These are phyloP conservation scores for Lampropteryx suffumata DNA, from an alignment of 2,888 invertebrate species.

Conservation along the genomic window DNA sequence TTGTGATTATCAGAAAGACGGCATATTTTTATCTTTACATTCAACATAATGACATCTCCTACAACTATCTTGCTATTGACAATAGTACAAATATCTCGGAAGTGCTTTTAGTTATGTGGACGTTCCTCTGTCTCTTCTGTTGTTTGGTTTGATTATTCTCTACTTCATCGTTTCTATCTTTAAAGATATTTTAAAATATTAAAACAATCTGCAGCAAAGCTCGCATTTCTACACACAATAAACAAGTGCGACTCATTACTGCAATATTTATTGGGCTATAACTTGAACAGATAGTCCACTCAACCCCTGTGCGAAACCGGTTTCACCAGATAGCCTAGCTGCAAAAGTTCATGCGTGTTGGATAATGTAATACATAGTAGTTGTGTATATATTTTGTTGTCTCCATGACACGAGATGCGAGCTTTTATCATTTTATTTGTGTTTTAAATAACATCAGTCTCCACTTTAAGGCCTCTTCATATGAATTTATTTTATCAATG, in stretches of 20 bases:
- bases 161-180: background rate
- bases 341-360: conserved; percentile 73
- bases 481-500: no score
- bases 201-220: conserved; percentile 19
- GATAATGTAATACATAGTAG: conserved; percentile 52
- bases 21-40: no score
- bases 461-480: no score
- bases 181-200: conserved; percentile 9
- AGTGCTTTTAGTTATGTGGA: no score
- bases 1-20: no score
- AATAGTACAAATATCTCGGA: no score
- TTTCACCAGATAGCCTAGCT: conserved; percentile 50
- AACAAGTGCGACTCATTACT: conserved; percentile 23
- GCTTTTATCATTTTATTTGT: background rate
- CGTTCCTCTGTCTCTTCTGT: no score
- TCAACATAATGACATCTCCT: no score
- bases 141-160: no score
- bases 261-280: conserved; percentile 28
- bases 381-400: conserved; percentile 41
- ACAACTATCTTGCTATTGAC: no score
- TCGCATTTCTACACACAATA: conserved; percentile 18
- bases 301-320: conserved; percentile 54
- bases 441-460: no score
- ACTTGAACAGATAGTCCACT: conserved; percentile 28
- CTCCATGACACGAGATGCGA: conserved; percentile 3